Conservation (phyloP, 2,888 invertebrate genomes). For the Volucella zonaria region DNA sequence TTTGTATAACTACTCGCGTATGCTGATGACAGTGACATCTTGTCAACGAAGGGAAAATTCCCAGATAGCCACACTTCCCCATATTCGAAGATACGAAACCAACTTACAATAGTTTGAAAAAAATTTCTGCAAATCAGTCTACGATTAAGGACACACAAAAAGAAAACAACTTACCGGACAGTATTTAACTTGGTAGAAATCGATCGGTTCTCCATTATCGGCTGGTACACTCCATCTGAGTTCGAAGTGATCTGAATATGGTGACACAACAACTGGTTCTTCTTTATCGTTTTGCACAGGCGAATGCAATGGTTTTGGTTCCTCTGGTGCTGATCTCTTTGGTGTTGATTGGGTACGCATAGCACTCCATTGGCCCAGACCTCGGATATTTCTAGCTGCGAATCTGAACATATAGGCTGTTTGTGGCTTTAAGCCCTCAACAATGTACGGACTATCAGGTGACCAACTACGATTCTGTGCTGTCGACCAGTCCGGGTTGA, state of each 20-base stretch:
- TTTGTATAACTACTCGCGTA: too few species aligned
- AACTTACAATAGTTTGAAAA: too few species aligned
- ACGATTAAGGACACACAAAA: too few species aligned
- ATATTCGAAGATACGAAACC: too few species aligned
- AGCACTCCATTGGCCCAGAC: conserved; percentile 89
- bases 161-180: conserved; percentile 87
- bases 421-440: conserved; percentile 91
- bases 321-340: conserved; percentile 89
- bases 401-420: conserved; percentile 91
- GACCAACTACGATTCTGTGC: conserved; percentile 91
- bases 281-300: conserved; percentile 82
- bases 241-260: conserved; percentile 90
- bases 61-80: too few species aligned
- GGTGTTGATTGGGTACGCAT: conserved; percentile 88
- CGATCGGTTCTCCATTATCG: conserved; percentile 95
- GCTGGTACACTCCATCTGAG: conserved; percentile 92
- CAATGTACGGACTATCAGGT: conserved; percentile 89
- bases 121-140: too few species aligned
- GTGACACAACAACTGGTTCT: conserved; percentile 84
- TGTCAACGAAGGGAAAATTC: too few species aligned
- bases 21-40: too few species aligned
- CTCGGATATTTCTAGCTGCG: conserved; percentile 92
- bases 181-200: conserved; percentile 90
- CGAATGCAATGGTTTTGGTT: conserved; percentile 85
- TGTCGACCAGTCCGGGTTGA: conserved; percentile 87